Percentiles rank a stretch among this genome's conserved stretches.
Evolutionary conservation across 2,888 invertebrate species (phyloP).

Genomic region (Drosophila diplacantha): DNA sequence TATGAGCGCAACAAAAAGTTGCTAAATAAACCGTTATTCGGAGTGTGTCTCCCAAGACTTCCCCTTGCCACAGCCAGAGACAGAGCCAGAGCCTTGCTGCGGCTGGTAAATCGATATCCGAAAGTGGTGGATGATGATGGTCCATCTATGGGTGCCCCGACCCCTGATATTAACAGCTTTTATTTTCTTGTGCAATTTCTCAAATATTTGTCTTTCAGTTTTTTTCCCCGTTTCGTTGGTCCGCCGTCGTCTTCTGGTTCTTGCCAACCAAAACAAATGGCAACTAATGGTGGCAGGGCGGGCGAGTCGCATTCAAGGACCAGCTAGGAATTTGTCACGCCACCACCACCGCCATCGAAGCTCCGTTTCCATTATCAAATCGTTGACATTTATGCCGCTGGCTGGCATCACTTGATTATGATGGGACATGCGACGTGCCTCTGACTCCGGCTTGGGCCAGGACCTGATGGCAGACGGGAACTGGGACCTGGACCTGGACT

Average conservation of each 20-base stretch:
- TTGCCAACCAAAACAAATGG: conserved; percentile 59
- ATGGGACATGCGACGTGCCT: conserved; percentile 62
- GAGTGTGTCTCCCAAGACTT: conserved; percentile 12
- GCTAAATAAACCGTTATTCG: conserved; percentile 52
- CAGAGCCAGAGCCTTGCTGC: conserved; percentile 3
- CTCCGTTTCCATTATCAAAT: conserved; percentile 64
- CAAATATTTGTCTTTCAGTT: conserved; percentile 59
- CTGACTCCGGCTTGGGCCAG: conserved; percentile 3
- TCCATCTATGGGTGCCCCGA: conserved; percentile 12
- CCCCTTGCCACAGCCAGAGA: not conserved
- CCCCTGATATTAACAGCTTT: conserved; percentile 55
- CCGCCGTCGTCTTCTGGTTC: conserved; percentile 13
- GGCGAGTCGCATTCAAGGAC: conserved; percentile 43
- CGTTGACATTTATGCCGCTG: conserved; percentile 70
- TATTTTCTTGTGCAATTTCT: conserved; percentile 61
- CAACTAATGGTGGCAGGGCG: conserved; percentile 50
- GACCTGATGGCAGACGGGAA: not conserved
- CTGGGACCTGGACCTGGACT: not conserved
- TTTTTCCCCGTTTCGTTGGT: conserved; percentile 12
- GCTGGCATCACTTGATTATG: conserved; percentile 66
- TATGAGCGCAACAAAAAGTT: conserved; percentile 55
- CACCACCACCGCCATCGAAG: conserved; percentile 13
- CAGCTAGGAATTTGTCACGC: conserved; percentile 62
- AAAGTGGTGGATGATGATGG: conserved; percentile 49
- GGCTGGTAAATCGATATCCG: conserved; percentile 56